Evolutionary conservation across 2,888 invertebrate species (phyloP), one percentile per base, ranked within the genome.

Genomic region (Oligia latruncula): DNA sequence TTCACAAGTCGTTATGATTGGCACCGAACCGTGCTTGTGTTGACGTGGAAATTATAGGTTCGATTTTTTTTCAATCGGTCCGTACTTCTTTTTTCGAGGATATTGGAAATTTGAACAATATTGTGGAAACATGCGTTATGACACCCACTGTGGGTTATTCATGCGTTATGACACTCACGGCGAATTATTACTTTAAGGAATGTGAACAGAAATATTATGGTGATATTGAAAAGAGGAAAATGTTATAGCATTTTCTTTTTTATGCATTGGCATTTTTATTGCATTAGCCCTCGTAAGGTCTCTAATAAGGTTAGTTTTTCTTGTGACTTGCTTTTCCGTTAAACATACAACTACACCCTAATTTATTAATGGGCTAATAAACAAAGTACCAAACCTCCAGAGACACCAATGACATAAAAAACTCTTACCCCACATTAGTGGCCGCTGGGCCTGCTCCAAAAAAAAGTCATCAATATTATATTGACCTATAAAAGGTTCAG

Each of bases 1-100:
- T 72, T 81, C 46, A 84, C 73, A 64, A 84, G 62, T 80, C 80
- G 76, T 74, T 81, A 68, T 68, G 67, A 71, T 84, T 71, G 67
- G 46, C 60, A 71, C 23, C 66, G 75, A 64, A 64, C 66, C 65
- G 66, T 67, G 46, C 60, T 29, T 20, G 70, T 65, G 64, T 74
- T 74, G 71, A 71, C 81, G 55, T 35, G n/a, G 9, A 62, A 74
- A 81, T 84, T 65, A 55, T 35, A 66, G 46, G 3, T 76, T 17
- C 17, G 40, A 40, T 43, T 71, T n/a, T n/a, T 64, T 67, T 73
- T 52, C n/a, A 68, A 79, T 83, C 49, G 64, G 3, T 20, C 15
- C 6, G 0, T 55, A n/a, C 11, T 74, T 78, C 62, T 60, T 70
- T 68, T 70, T 83, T 15, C 11, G 64, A 4, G n/a, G 29, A 15